Conservation (phyloP, 2,888 invertebrate genomes). For the Synergus laeviventris region DNA sequence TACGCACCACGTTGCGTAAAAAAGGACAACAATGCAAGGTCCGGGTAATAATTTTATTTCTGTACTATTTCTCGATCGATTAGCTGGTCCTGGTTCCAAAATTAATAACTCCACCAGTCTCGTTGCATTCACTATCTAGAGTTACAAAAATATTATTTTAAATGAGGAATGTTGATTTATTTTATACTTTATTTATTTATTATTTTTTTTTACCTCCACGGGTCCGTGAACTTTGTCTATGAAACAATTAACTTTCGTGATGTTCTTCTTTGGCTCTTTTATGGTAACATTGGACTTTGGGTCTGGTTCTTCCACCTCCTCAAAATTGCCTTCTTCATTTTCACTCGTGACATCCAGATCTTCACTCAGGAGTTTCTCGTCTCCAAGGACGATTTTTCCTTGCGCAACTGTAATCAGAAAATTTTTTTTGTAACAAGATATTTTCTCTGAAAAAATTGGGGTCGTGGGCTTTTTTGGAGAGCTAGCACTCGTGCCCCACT, state of each 20-base stretch:
- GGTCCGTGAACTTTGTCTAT: constrained; percentile 66
- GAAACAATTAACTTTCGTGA: constrained; percentile 66
- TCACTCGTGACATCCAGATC: constrained; percentile 3
- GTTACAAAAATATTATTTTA: constrained; percentile 32
- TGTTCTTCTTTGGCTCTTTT: constrained; percentile 51
- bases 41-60: constrained; percentile 79
- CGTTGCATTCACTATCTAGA: constrained; percentile 84
- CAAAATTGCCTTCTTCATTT: background rate
- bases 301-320: background rate
- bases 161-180: background rate
- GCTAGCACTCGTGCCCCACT: too few relatives aligned
- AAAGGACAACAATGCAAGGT: constrained; percentile 88
- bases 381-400: constrained; percentile 40
- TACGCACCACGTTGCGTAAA: constrained; percentile 93
- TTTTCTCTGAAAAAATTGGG: too few relatives aligned
- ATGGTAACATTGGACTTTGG: constrained; percentile 49
- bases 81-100: constrained; percentile 81
- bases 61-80: constrained; percentile 76
- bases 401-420: constrained; percentile 42
- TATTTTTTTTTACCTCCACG: constrained; percentile 65
- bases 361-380: constrained; percentile 24
- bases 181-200: constrained; percentile 32
- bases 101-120: constrained; percentile 82
- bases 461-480: too few relatives aligned
- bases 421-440: background rate